Evolutionary conservation across 2,888 invertebrate genomes (phyloP).

Genomic region (Suillia variegata): DNA sequence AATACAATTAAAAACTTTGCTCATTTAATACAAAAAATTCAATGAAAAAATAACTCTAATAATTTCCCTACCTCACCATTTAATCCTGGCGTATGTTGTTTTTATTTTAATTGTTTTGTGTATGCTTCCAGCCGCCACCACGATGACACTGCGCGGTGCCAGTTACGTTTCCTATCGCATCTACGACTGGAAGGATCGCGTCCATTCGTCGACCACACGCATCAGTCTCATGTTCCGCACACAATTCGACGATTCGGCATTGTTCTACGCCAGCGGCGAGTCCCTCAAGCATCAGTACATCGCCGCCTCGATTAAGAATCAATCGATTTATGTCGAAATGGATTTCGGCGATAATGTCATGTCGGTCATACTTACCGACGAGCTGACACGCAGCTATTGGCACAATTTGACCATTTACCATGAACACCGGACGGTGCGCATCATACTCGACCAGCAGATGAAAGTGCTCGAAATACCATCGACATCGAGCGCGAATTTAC

Average conservation of each 20-base stretch:
- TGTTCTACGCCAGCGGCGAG: constrained; percentile 93
- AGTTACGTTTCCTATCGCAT: constrained; percentile 92
- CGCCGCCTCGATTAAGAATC: constrained; percentile 82
- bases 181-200: constrained; percentile 90
- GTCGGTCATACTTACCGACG: constrained; percentile 70
- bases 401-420: constrained; percentile 89
- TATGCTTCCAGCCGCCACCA: constrained; percentile 75
- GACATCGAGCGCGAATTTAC: constrained; percentile 68
- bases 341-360: constrained; percentile 84
- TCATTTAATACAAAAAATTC: too few relatives aligned
- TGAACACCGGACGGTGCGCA: constrained; percentile 72
- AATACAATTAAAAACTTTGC: too few relatives aligned
- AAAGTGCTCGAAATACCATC: constrained; percentile 72
- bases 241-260: constrained; percentile 85
- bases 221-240: constrained; percentile 91
- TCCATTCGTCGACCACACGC: constrained; percentile 84
- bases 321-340: constrained; percentile 83
- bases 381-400: constrained; percentile 79
- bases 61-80: too few relatives aligned
- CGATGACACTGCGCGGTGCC: constrained; percentile 85
- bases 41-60: too few relatives aligned
- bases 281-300: constrained; percentile 85
- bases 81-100: not conserved
- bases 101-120: constrained; percentile 4
- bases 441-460: constrained; percentile 77